Evolutionary conservation across 35 echinoderm and acorn worm genomes (phyloP).

Genomic region (Apostichopus parvimensis): DNA sequence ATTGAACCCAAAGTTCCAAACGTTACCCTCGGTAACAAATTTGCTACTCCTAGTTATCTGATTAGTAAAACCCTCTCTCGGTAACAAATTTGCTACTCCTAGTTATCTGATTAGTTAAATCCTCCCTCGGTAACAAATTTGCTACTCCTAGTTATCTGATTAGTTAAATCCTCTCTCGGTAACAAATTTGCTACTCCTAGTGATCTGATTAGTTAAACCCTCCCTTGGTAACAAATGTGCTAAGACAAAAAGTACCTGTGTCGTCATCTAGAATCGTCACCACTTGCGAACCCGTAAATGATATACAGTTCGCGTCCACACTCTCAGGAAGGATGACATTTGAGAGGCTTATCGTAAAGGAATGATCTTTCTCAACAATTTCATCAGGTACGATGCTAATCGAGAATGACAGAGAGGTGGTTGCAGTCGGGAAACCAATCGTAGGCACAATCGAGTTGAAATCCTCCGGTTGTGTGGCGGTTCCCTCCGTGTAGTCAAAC

Average conservation of each 20-base stretch:
- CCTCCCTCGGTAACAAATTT: no score
- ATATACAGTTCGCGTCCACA: not conserved
- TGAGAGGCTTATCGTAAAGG: not conserved
- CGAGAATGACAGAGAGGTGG: constrained; percentile 2
- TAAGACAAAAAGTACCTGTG: not conserved
- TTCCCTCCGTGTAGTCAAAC: not conserved
- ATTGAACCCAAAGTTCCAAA: no score
- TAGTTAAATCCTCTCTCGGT: no score
- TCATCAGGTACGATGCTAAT: not conserved
- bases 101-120: no score
- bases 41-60: no score
- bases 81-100: no score
- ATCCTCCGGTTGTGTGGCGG: not conserved
- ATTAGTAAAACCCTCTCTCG: no score
- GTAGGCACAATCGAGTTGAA: not conserved
- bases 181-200: no score
- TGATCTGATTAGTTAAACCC: no score
- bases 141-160: no score
- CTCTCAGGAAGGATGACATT: not conserved
- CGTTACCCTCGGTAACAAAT: no score
- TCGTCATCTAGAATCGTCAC: constrained; percentile 16
- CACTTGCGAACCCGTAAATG: not conserved
- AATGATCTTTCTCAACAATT: not conserved
- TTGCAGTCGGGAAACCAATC: not conserved
- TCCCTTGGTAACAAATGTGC: no score